Evolutionary conservation across 2,888 invertebrate species (phyloP), one percentile per base, ranked within the genome.

Genomic region (Margaritifera margaritifera): DNA sequence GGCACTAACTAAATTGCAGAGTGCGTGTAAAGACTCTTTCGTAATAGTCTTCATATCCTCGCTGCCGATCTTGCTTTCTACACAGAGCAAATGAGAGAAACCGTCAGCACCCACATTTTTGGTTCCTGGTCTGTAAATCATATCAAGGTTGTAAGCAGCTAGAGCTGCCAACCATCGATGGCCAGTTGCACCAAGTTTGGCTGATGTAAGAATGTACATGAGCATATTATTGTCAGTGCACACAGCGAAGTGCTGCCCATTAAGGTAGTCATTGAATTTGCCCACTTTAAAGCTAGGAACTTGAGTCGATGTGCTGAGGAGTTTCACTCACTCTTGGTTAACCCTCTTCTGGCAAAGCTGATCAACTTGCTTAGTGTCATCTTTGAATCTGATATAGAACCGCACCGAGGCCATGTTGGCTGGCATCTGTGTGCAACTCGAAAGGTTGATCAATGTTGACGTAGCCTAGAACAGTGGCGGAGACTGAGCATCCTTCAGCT

Each of bases 51-150:
- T 31, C 31, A 31, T 5, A 4, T 31, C 6, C 6, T 31, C 31
- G 31, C 31, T 31, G 31, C 4, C 2, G 31, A 31, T 6, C 31
- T 31, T 31, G 31, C 31, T 31, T 6, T 31, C 31, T 31, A 5
- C 4, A 31, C 5, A 31, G 31, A 62, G 68, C 61, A 68, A 64
- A n/a, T 66, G 20, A 1, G 60, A 57, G 22, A 75, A 56, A 19
- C 50, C 72, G 56, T 75, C 75, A 15, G 71, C 72, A 53, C 69
- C 69, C 22, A 63, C 67, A 64, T 67, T 75, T 20, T 31, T 69
- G 18, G 31, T 60, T 5, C 72, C 69, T 60, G 69, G 25, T 18
- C 64, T 53, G 59, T 66, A 69, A 8, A 55, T 62, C 19, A 71
- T 66, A 11, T 62, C 58, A 51, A 71, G 71, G 20, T 69, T 54